Base-by-base conservation (phyloP, 2,888 invertebrate genomes). In the Slavum lentiscoides region DNA sequence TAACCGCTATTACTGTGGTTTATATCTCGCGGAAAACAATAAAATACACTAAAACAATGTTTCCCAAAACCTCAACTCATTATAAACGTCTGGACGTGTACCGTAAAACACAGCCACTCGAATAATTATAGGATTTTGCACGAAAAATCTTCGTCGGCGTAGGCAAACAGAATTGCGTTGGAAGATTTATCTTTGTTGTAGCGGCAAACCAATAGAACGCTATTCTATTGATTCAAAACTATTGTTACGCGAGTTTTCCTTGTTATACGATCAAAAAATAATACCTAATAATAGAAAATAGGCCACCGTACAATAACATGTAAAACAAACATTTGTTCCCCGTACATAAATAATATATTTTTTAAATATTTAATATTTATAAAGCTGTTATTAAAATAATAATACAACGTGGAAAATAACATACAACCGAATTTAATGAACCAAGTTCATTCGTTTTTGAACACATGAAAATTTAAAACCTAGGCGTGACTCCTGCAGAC, bases 171-270 rank as follows among this genome's bases (percentile, higher is more conserved):
- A 37, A 64, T 64, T 66, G n/a, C 13, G 39, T 39, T 6, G 37
- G 66, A 66, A 66, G 66, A n/a, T 39, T 39, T n/a, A 66, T 39
- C 66, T 39, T 66, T 66, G 39, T 39, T n/a, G 23, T 13, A n/a
- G n/a, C 66, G n/a, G 7, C 39, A 66, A 66, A 39, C 39, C 39
- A 66, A 66, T 39, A 39, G n/a, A 39, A 66, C 13, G 13, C 39
- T 2, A n/a, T 66, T 66, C 66, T 1, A 11, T 66, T 66, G 39
- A 66, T 13, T 39, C 4, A n/a, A n/a, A 5, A 66, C n/a, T 39
- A n/a, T 66, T 30, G 4, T 62, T 11, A 49, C 9, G 9, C 49
- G n/a, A n/a, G n/a, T n/a, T n/a, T n/a, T 2, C 11, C 11, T 49
- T 49, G 1, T 7, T 49, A 11, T 7, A 49, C 6, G 6, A 49